Percentiles rank a stretch among this genome's conserved stretches.
Conservation (phyloP, 2,888 invertebrate species). For the Cerceris rybyensis region DNA sequence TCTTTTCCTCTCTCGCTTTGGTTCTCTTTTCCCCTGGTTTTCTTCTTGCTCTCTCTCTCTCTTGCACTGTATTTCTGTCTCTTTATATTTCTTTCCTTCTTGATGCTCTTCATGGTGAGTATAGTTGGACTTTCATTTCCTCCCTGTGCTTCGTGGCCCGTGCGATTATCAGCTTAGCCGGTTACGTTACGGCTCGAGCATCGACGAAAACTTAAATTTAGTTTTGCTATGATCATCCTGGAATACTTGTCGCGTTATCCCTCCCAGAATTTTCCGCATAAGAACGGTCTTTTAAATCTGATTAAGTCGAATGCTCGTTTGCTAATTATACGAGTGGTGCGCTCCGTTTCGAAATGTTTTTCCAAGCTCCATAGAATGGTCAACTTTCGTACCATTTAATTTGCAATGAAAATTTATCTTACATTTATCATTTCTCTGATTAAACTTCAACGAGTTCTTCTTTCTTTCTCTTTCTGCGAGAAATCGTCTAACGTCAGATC, state of each 20-base stretch:
- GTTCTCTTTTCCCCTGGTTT: conserved; percentile 25
- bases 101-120: not conserved
- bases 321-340: not conserved
- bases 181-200: conserved; percentile 17
- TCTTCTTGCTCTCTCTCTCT: conserved; percentile 13
- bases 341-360: not conserved
- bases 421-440: too few species aligned
- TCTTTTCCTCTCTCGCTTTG: conserved; percentile 32
- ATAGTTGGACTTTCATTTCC: conserved; percentile 24
- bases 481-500: too few species aligned
- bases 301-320: conserved; percentile 25
- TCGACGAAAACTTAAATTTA: conserved; percentile 49
- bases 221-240: conserved; percentile 29
- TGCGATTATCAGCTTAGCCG: conserved; percentile 49
- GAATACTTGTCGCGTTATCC: conserved; percentile 6
- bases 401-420: too few species aligned
- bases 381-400: too few species aligned
- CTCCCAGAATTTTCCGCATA: conserved; percentile 9
- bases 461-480: too few species aligned
- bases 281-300: conserved; percentile 8
- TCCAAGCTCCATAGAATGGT: not conserved
- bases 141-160: not conserved
- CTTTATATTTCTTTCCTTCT: not conserved
- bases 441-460: too few species aligned
- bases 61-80: not conserved